These are phyloP conservation scores for Saturnia japonica DNA, from an alignment of 2,888 invertebrate species.

Conservation along the genomic window DNA sequence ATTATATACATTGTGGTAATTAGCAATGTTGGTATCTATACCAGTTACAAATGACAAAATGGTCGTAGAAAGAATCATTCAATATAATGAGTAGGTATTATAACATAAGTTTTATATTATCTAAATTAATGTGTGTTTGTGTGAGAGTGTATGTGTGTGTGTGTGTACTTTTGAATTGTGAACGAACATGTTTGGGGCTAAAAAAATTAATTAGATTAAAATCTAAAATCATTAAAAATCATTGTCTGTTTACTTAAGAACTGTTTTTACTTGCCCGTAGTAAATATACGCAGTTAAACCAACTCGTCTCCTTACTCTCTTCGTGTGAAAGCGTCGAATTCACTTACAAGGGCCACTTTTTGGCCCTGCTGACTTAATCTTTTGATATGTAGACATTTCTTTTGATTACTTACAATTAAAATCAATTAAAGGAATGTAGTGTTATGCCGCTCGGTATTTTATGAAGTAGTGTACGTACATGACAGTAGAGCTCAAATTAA, in stretches of 20 bases:
- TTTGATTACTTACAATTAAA: slow-evolving; percentile 38
- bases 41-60: too few species aligned
- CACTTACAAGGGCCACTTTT: slow-evolving; percentile 11
- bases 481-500: not conserved
- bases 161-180: too few species aligned
- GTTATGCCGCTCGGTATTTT: not conserved
- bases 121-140: too few species aligned
- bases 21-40: too few species aligned
- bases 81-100: too few species aligned
- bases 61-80: too few species aligned
- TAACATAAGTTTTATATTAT: too few species aligned
- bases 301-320: not conserved
- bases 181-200: too few species aligned
- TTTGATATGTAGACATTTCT: slow-evolving; percentile 39
- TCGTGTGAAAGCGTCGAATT: not conserved
- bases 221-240: too few species aligned
- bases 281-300: not conserved
- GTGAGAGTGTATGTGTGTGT: too few species aligned
- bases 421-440: slow-evolving; percentile 35
- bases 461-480: slow-evolving; percentile 5
- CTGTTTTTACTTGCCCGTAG: not conserved
- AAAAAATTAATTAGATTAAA: too few species aligned
- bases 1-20: too few species aligned
- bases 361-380: slow-evolving; percentile 43
- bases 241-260: not conserved